Evolutionary conservation across 2,797 vertebrate species (phyloP), one percentile per base, ranked within the genome.

Genomic region (Hybognathus amarus): DNA sequence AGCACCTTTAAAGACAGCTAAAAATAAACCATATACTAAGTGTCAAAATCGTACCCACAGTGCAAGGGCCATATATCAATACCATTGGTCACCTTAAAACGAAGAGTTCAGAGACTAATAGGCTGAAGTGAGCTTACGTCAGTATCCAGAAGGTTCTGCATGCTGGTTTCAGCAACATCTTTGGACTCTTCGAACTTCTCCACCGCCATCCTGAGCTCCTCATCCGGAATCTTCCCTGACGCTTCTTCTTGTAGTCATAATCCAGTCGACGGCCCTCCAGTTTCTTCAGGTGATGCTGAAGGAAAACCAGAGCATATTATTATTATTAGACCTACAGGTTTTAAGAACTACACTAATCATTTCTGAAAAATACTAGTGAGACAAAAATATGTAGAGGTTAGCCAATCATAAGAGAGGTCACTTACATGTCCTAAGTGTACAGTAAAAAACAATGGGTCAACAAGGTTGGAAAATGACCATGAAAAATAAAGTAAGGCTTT

Each of bases 191-290:
- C 93, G 5, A 99, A 99, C 89, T 99, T 99, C 90, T 99, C 98
- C 93, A 96, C 88, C 1, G 98, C 94, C 91, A 95, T 93, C 5
- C 95, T 94, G 15, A 99, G 91, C 83, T 99, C 98, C 86, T 99
- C 98, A 0, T 99, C 97, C 0, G 93, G 95, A 88, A 99, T 98
- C 92, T 97, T 99, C 73, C 98, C 89, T 98, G 98, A 0, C 98
- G 95, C 87, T 99, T 99, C 94, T 99, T 99, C 93, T 98, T 99
- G 89, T 99, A 99, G 90, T 99, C 97, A 0, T 97, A 99, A 91
- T 99, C 98, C 87, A 99, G 91, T 42, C 98, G 96, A 0, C 98
- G 96, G 64, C 98, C 95, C 70, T 98, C 98, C 85, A 99, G 88
- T 90, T 99, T 99, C 94, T 97, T 99, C 80, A 99, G 93, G 47